Evolutionary conservation across 2,888 invertebrate genomes (phyloP).

Genomic region (Horisme vitalbata): DNA sequence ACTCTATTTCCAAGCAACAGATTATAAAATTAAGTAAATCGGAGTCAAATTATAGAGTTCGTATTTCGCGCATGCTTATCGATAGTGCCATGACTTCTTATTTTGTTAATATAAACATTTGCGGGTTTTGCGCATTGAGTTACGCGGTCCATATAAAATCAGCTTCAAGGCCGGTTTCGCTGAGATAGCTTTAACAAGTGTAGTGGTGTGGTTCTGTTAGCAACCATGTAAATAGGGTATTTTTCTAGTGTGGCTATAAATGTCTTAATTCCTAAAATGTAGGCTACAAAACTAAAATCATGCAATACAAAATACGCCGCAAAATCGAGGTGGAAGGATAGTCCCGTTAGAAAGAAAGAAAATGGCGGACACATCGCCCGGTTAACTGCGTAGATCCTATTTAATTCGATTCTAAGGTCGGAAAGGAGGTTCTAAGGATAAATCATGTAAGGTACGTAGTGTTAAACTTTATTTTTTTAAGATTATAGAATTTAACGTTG

Average conservation of each 20-base stretch:
- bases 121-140: conserved; percentile 23
- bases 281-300: conserved; percentile 41
- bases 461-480: conserved; percentile 19
- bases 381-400: conserved; percentile 54
- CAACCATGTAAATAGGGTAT: conserved; percentile 23
- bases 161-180: conserved; percentile 26
- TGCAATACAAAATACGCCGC: conserved; percentile 42
- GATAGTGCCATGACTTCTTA: not conserved
- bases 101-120: conserved; percentile 24
- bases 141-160: conserved; percentile 48
- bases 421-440: conserved; percentile 45
- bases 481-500: too few relatives aligned
- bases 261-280: conserved; percentile 43
- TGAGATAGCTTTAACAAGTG: conserved; percentile 53
- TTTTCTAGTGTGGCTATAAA: conserved; percentile 16
- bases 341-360: conserved; percentile 46
- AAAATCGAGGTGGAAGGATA: conserved; percentile 48
- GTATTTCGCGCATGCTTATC: not conserved
- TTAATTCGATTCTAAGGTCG: conserved; percentile 39
- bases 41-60: conserved; percentile 21
- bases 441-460: conserved; percentile 56
- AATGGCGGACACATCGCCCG: conserved; percentile 71
- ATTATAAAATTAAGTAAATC: too few relatives aligned
- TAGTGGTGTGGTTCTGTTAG: conserved; percentile 52
- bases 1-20: too few relatives aligned